Conservation (phyloP, 2,113 vertebrate genomes). For the Sapayoa aenigma region DNA sequence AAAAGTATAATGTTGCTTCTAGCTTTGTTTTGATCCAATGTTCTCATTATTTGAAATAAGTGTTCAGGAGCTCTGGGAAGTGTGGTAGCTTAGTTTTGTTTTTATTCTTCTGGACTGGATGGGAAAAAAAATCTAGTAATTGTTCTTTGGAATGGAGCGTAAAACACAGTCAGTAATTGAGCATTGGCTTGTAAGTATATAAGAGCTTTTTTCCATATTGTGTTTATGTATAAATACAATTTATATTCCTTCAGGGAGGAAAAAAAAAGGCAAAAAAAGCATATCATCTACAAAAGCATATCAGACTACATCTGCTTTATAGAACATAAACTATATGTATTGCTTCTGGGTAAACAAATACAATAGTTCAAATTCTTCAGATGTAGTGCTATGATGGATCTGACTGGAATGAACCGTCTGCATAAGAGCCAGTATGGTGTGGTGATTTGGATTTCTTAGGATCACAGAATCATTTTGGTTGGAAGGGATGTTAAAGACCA, state of each 20-base stretch:
- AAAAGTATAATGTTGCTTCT: not conserved
- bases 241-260: not conserved
- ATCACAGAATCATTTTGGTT: not conserved
- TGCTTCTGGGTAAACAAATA: not conserved
- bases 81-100: not conserved
- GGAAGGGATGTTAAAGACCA: not conserved
- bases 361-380: not conserved
- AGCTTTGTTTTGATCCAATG: not conserved
- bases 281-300: not conserved
- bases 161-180: not conserved
- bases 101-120: not conserved
- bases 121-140: not conserved
- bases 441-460: not conserved
- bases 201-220: not conserved
- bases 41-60: not conserved
- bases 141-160: not conserved
- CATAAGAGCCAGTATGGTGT: fast-evolving
- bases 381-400: not conserved
- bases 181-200: not conserved
- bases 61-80: not conserved
- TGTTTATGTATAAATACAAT: not conserved
- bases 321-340: not conserved
- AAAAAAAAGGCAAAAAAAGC: not conserved
- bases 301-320: not conserved
- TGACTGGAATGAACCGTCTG: not conserved